phyloP scores from a whole-genome alignment of 92 coral and sea anemone species.

The Blastomussa wellsi region DNA sequence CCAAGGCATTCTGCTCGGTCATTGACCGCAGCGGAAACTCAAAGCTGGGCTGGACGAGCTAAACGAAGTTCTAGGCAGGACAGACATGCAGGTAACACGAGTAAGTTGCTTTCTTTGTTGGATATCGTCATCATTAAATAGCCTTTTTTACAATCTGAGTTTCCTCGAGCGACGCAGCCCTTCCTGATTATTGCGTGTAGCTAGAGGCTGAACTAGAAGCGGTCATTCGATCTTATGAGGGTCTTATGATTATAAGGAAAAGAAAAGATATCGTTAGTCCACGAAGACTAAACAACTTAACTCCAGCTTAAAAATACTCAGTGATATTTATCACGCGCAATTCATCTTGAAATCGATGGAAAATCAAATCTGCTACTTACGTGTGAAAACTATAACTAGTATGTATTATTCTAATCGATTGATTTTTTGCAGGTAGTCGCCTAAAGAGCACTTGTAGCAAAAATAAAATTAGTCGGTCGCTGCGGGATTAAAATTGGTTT shows the following conservation, averaged over 20 bases:
- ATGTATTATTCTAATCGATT: neutral
- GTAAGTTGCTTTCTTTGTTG: neutral
- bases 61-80: neutral
- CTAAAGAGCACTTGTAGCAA: neutral
- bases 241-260: neutral
- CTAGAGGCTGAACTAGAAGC: neutral
- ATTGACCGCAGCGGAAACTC: neutral
- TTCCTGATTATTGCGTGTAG: neutral
- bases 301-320: neutral
- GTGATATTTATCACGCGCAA: neutral
- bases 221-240: neutral
- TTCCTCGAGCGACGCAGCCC: neutral
- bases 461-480: neutral
- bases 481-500: neutral
- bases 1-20: constrained; percentile 2
- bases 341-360: neutral
- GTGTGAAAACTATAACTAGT: no score
- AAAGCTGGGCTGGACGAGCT: neutral
- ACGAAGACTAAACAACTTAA: neutral
- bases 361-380: neutral
- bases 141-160: neutral
- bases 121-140: neutral
- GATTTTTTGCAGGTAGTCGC: neutral
- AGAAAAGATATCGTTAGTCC: neutral
- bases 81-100: neutral